Conservation (phyloP, 2,888 invertebrate genomes). For the Drosophila kambysellisi region DNA sequence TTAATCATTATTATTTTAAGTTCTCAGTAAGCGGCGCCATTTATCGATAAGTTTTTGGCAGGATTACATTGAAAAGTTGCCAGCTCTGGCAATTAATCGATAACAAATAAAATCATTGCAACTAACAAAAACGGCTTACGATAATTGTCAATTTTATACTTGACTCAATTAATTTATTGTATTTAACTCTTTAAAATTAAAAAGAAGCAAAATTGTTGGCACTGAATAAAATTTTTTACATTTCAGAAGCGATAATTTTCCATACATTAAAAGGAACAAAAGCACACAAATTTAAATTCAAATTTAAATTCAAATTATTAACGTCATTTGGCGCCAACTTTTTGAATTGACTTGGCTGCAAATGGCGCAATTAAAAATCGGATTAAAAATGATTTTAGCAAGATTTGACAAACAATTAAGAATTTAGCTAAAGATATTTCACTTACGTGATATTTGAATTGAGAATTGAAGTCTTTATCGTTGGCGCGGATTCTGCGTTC, state of each 20-base stretch:
- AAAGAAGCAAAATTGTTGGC: neutral
- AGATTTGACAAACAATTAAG: too few species aligned
- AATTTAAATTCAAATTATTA: neutral
- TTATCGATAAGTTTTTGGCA: neutral
- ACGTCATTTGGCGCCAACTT: neutral
- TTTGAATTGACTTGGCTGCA: neutral
- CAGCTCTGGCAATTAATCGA: neutral
- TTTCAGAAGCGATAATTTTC: too few species aligned
- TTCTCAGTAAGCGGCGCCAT: neutral
- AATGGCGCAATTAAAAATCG: too few species aligned
- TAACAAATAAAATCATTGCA: neutral
- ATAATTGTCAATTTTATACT: neutral
- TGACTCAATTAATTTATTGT: neutral
- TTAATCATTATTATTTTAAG: neutral
- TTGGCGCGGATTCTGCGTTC: constrained; percentile 98
- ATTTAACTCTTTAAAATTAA: neutral
- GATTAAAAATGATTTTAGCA: too few species aligned
- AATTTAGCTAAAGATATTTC: neutral
- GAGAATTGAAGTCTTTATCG: constrained; percentile 97
- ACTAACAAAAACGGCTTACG: neutral
- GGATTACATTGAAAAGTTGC: neutral
- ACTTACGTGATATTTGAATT: constrained; percentile 99
- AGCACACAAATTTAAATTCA: neutral
- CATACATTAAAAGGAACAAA: neutral
- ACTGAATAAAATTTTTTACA: too few species aligned